phyloP scores from a whole-genome alignment of 2,113 vertebrate genomes.

The Agapornis roseicollis region DNA sequence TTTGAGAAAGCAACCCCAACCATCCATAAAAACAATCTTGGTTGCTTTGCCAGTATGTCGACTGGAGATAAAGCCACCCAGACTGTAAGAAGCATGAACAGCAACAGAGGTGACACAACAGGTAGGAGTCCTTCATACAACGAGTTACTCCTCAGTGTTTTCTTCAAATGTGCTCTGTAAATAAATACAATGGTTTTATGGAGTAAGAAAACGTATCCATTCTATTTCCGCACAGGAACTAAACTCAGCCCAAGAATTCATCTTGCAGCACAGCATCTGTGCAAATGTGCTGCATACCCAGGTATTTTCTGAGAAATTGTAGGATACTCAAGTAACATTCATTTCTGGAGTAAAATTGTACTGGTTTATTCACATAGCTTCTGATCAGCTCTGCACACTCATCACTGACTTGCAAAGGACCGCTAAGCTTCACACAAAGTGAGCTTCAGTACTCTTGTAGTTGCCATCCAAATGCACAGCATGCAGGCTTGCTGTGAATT shows the following conservation, averaged over 20 bases:
- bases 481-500: background rate
- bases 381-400: background rate
- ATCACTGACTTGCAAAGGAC: background rate
- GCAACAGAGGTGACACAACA: slow-evolving; percentile 58
- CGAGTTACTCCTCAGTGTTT: slow-evolving; percentile 51
- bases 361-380: background rate
- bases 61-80: slow-evolving; percentile 58
- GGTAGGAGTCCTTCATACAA: slow-evolving; percentile 65
- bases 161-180: slow-evolving; percentile 60
- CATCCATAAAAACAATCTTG: slow-evolving; percentile 64
- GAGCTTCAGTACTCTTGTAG: background rate
- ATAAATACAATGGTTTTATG: slow-evolving; percentile 14
- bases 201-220: background rate
- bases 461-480: background rate
- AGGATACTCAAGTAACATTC: background rate
- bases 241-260: background rate
- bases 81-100: slow-evolving; percentile 53
- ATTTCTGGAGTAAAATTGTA: background rate
- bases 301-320: background rate
- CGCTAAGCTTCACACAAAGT: background rate
- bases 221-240: background rate
- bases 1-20: slow-evolving; percentile 63
- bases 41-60: slow-evolving; percentile 49
- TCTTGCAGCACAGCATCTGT: background rate
- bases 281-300: background rate